A percentile compares a stretch with the other conserved stretches of the same genome.
These are phyloP conservation scores for Osedax fenrisi DNA, from an alignment of 2,888 invertebrate species.

Conservation along the genomic window DNA sequence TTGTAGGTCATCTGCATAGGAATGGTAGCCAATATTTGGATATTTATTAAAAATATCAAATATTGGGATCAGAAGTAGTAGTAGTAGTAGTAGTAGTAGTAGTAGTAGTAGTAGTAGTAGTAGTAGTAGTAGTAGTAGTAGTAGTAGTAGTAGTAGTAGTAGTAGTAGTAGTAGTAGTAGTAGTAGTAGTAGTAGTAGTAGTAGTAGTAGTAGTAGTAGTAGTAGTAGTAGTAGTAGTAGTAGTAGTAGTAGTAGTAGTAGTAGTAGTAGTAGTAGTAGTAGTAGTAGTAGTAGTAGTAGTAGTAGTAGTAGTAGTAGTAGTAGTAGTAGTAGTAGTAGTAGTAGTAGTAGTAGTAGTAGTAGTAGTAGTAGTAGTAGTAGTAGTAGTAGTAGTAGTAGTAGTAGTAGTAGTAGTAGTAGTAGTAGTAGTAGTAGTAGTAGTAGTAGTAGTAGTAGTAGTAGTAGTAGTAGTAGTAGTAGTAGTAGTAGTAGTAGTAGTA, in stretches of 20 bases:
- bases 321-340: conserved; percentile 20
- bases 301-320: conserved; percentile 21
- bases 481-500: conserved; percentile 20
- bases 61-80: too few relatives aligned
- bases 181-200: too few relatives aligned
- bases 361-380: conserved; percentile 19
- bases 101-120: too few relatives aligned
- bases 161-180: too few relatives aligned
- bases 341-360: conserved; percentile 16
- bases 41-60: too few relatives aligned
- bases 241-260: conserved; percentile 26
- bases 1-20: too few relatives aligned
- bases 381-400: conserved; percentile 24
- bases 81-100: too few relatives aligned
- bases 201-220: conserved; percentile 25
- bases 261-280: conserved; percentile 25
- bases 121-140: too few relatives aligned
- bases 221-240: conserved; percentile 27
- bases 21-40: too few relatives aligned
- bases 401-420: conserved; percentile 25
- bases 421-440: conserved; percentile 26
- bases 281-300: conserved; percentile 19
- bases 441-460: conserved; percentile 9
- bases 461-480: conserved; percentile 21
- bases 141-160: too few relatives aligned